Evolutionary conservation across 2,113 vertebrate species (phyloP).

Genomic region (Anhinga anhinga): DNA sequence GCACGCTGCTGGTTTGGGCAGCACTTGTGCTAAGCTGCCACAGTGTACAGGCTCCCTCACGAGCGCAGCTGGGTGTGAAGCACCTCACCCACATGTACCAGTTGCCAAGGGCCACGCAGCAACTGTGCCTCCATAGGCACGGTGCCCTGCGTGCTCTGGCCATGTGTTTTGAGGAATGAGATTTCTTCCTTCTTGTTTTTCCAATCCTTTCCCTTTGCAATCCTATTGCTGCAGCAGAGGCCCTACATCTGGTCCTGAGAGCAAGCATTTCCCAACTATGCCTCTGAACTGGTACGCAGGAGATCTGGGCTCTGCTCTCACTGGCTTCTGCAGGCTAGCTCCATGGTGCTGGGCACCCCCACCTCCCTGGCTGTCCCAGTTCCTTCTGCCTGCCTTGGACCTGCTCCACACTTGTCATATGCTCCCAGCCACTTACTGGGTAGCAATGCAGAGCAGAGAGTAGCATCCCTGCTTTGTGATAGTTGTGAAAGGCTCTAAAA

Average conservation of each 20-base stretch:
- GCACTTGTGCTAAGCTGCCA: background rate
- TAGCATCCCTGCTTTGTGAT: background rate
- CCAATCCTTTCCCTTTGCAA: background rate
- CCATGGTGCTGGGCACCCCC: background rate
- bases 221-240: background rate
- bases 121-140: rapidly evolving
- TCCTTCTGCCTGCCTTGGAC: background rate
- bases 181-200: background rate
- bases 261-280: background rate
- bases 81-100: rapidly evolving
- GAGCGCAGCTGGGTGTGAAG: background rate
- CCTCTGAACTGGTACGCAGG: background rate
- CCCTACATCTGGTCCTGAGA: background rate
- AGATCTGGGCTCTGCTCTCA: background rate
- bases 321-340: background rate
- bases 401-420: background rate
- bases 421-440: background rate
- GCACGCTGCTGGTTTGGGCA: background rate
- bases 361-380: background rate
- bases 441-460: background rate
- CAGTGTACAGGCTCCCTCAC: rapidly evolving
- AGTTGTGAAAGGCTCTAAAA: background rate
- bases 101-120: background rate
- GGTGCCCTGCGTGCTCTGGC: background rate
- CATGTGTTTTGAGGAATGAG: rapidly evolving